These are phyloP conservation scores for Triplophysa siluroides DNA, from an alignment of 2,113 vertebrate genomes.

Conservation along the genomic window DNA sequence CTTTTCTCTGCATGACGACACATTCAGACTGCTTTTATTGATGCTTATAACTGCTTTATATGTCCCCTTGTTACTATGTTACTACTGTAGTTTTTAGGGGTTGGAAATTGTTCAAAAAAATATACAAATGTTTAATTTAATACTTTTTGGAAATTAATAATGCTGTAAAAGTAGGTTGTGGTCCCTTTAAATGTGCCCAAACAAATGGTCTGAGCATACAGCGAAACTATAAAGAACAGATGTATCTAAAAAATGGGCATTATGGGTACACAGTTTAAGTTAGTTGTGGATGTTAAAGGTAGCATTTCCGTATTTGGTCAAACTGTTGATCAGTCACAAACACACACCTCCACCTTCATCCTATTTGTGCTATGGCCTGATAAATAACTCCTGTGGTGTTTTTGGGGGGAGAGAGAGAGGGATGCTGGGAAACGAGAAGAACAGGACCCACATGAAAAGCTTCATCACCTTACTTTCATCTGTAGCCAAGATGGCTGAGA, in stretches of 20 bases:
- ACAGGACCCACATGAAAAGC: slow-evolving; percentile 67
- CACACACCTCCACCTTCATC: slow-evolving; percentile 41
- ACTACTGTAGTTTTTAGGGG: too few species aligned
- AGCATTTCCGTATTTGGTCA: slow-evolving; percentile 20
- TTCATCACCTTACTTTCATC: slow-evolving; percentile 75
- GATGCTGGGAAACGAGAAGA: slow-evolving; percentile 52
- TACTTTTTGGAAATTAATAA: too few species aligned
- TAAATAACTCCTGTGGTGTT: slow-evolving; percentile 52
- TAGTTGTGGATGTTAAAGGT: slow-evolving; percentile 30
- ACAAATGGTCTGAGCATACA: too few species aligned
- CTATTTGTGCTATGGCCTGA: slow-evolving; percentile 48
- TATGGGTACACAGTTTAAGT: slow-evolving; percentile 32
- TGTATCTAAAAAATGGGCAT: too few species aligned
- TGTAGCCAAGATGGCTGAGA: slow-evolving; percentile 46
- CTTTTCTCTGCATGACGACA: background rate
- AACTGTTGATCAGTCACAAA: slow-evolving; percentile 37
- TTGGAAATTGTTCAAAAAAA: too few species aligned
- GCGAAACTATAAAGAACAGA: too few species aligned
- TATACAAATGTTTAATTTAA: too few species aligned
- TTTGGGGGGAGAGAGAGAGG: slow-evolving; percentile 35
- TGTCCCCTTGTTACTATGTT: too few species aligned
- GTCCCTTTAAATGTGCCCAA: too few species aligned
- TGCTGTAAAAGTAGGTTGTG: too few species aligned
- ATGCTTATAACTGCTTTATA: too few species aligned
- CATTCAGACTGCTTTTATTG: background rate